Percentiles rank a stretch among this genome's conserved stretches.
These are phyloP conservation scores for Sympetrum striolatum DNA, from an alignment of 2,888 invertebrate species.

Conservation along the genomic window DNA sequence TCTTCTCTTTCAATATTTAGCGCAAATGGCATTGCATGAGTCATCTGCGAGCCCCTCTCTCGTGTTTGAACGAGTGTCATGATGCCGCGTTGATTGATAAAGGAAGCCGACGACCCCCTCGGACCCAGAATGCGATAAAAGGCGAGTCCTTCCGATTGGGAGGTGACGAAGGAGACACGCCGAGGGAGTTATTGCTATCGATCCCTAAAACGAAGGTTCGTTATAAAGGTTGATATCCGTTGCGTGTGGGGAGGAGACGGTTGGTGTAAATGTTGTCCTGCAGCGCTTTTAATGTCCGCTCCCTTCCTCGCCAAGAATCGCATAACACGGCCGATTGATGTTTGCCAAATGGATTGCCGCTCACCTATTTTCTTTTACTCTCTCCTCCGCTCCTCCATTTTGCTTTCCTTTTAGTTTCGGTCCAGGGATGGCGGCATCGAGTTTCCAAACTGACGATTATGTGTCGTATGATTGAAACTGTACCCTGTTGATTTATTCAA, in stretches of 20 bases:
- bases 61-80: constrained; percentile 5
- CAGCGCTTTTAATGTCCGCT: constrained; percentile 7
- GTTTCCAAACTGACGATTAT: neutral
- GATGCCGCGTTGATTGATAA: constrained; percentile 29
- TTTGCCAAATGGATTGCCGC: constrained; percentile 2
- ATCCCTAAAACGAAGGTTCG: neutral
- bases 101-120: neutral
- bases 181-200: constrained; percentile 14
- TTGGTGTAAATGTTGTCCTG: constrained; percentile 8
- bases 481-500: too few relatives aligned
- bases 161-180: neutral
- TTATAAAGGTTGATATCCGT: neutral
- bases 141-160: constrained; percentile 27
- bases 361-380: neutral
- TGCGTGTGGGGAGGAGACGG: neutral
- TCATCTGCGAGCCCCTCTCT: neutral
- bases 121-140: neutral
- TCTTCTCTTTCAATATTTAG: constrained; percentile 23
- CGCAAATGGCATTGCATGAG: neutral
- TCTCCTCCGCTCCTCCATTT: neutral
- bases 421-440: neutral
- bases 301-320: constrained; percentile 6
- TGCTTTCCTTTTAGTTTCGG: neutral
- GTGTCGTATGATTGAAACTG: too few relatives aligned
- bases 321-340: constrained; percentile 13